Conservation (phyloP, 2,888 invertebrate genomes). For the Epirrhoe alternata region DNA sequence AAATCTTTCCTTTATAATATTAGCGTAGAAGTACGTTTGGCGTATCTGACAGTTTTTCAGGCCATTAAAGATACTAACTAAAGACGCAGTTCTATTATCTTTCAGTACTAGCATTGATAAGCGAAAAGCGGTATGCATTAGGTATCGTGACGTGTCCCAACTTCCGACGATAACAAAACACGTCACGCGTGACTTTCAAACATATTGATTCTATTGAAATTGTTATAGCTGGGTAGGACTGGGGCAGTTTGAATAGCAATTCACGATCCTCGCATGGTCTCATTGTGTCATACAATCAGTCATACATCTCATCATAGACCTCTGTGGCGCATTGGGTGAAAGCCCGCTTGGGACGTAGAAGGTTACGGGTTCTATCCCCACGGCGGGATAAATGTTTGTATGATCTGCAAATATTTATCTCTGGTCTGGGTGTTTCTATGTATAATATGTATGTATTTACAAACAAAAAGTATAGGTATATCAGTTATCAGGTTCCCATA, state of each 20-base stretch:
- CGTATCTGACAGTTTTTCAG: not conserved
- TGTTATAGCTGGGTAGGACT: not conserved
- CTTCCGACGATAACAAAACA: slow-evolving; percentile 24
- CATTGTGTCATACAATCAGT: not conserved
- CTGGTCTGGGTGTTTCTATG: too few species aligned
- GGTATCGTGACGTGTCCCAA: slow-evolving; percentile 19
- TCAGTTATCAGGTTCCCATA: too few species aligned
- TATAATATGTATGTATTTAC: too few species aligned
- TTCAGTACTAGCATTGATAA: slow-evolving; percentile 15
- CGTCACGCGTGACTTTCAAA: slow-evolving; percentile 23
- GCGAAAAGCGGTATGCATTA: not conserved
- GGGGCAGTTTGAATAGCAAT: not conserved
- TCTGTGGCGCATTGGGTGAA: too few species aligned
- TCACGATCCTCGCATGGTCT: not conserved
- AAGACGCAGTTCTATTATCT: slow-evolving; percentile 13
- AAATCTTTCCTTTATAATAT: too few species aligned
- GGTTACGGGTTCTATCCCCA: too few species aligned
- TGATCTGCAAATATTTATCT: too few species aligned
- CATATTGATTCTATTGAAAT: slow-evolving; percentile 14
- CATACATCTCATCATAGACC: too few species aligned
- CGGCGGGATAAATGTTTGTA: too few species aligned
- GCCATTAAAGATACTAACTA: not conserved
- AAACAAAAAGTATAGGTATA: too few species aligned
- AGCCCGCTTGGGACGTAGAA: too few species aligned
- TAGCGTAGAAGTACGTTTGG: not conserved